Percentiles rank a stretch among this genome's conserved stretches.
These are phyloP conservation scores for Phyllotreta striolata DNA, from an alignment of 2,888 invertebrate species.

Conservation along the genomic window DNA sequence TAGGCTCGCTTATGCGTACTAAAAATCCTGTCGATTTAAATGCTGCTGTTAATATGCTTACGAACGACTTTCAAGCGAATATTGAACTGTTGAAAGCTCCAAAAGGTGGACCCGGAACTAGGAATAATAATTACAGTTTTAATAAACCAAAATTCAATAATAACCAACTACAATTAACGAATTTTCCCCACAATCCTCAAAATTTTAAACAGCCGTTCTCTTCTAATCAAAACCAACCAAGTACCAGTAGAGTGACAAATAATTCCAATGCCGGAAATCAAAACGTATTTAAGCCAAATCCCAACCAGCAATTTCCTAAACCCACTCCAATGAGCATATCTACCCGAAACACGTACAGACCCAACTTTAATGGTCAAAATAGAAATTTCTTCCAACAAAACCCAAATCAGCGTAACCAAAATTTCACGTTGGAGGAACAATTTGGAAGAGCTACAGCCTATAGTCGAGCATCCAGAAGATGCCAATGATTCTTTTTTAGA, in stretches of 20 bases:
- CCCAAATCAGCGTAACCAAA: constrained; percentile 10
- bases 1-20: constrained; percentile 28
- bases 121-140: too few relatives aligned
- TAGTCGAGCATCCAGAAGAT: constrained; percentile 5
- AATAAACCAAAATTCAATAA: too few relatives aligned
- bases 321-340: constrained; percentile 18
- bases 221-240: too few relatives aligned
- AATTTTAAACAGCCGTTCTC: too few relatives aligned
- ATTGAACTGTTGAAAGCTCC: too few relatives aligned
- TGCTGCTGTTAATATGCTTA: constrained; percentile 4
- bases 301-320: constrained; percentile 19
- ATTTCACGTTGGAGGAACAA: constrained; percentile 19
- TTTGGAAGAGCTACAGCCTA: constrained; percentile 13
- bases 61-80: constrained; percentile 9
- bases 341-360: constrained; percentile 20
- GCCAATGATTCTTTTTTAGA: constrained; percentile 24
- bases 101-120: too few relatives aligned
- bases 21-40: constrained; percentile 24
- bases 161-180: too few relatives aligned
- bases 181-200: too few relatives aligned
- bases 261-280: constrained; percentile 4
- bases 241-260: too few relatives aligned
- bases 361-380: constrained; percentile 2
- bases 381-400: constrained; percentile 17
- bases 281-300: constrained; percentile 18